Percentiles rank a stretch among this genome's conserved stretches.
Evolutionary conservation across 2,888 invertebrate species (phyloP).

Genomic region (Melitaea athalia): DNA sequence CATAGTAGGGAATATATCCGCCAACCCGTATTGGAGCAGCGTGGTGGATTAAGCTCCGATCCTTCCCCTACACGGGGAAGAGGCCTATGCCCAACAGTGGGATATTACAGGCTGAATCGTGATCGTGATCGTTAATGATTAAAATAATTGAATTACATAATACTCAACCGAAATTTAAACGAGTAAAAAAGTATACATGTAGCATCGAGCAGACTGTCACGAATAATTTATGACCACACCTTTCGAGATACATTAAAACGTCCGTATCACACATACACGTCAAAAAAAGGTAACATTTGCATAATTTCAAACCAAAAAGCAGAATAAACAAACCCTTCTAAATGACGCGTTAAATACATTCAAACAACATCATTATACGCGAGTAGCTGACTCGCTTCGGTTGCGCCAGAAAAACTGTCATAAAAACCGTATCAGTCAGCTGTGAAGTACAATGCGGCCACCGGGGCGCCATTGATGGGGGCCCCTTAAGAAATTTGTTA

Average conservation of each 20-base stretch:
- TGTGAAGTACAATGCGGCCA: conserved; percentile 47
- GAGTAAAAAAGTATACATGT: background rate
- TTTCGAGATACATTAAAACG: conserved; percentile 1
- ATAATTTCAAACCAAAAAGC: conserved; percentile 42
- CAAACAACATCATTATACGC: conserved; percentile 71
- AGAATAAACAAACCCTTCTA: conserved; percentile 65
- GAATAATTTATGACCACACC: background rate
- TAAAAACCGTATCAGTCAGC: conserved; percentile 65
- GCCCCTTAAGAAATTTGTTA: conserved; percentile 75
- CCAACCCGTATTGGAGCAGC: too few species aligned
- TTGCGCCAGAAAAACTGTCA: conserved; percentile 58
- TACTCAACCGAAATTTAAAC: background rate
- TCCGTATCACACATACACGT: background rate
- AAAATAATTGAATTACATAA: background rate
- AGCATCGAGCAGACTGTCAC: background rate
- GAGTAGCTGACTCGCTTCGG: conserved; percentile 57
- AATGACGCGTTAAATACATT: conserved; percentile 74
- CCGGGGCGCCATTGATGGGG: conserved; percentile 68
- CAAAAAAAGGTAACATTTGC: conserved; percentile 23
- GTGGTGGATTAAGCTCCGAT: too few species aligned
- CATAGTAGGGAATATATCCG: too few species aligned
- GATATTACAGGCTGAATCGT: too few species aligned
- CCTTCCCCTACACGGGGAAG: too few species aligned
- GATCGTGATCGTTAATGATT: too few species aligned
- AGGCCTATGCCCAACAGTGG: too few species aligned